A percentile compares a stretch with the other conserved stretches of the same genome.
Evolutionary conservation across 64 coral and sea anemone genomes (phyloP).

Genomic region (Platygyra sinensis): DNA sequence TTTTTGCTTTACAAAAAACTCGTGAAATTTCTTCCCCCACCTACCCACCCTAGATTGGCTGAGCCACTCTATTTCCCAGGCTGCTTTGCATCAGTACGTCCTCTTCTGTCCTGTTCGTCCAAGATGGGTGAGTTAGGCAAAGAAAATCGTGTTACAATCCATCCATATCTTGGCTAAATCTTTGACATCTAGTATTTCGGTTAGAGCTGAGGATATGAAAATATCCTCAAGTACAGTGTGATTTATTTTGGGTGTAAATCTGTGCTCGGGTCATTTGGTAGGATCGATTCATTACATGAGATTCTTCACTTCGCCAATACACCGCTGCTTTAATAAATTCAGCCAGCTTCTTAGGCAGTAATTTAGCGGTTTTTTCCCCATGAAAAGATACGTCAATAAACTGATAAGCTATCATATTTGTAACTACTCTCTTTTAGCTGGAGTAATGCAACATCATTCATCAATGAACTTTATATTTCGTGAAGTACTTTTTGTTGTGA

Average conservation of each 20-base stretch:
- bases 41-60: background rate
- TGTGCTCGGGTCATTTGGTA: background rate
- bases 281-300: background rate
- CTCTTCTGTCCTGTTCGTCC: slow-evolving; percentile 39
- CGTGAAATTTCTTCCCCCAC: too few species aligned
- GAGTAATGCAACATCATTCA: background rate
- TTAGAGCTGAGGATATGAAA: background rate
- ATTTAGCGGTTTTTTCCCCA: background rate
- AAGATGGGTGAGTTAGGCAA: slow-evolving; percentile 25
- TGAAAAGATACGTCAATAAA: too few species aligned
- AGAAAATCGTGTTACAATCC: background rate
- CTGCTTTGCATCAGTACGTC: background rate
- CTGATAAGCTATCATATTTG: background rate
- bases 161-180: background rate
- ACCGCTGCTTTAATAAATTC: background rate
- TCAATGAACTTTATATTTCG: background rate
- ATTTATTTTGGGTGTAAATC: background rate
- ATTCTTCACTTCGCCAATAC: background rate
- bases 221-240: background rate
- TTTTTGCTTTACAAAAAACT: too few species aligned
- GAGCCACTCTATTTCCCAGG: background rate
- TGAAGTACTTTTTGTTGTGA: background rate
- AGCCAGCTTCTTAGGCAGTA: background rate
- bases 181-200: background rate
- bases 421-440: background rate